Evolutionary conservation across 2,797 vertebrate genomes (phyloP), one percentile per base, ranked within the genome.

Genomic region (Gymnoscopelus microlampas): DNA sequence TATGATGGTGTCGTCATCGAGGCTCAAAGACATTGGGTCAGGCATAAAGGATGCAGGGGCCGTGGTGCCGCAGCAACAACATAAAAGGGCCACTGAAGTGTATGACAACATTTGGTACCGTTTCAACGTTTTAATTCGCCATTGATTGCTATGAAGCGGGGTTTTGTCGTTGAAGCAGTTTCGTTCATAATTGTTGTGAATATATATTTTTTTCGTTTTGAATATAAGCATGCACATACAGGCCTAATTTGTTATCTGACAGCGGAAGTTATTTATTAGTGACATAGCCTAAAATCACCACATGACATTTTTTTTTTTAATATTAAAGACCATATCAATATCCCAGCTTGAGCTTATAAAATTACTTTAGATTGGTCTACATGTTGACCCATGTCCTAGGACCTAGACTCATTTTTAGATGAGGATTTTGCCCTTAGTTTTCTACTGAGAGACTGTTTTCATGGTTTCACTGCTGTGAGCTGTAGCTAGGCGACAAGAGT

Each of bases 401-500:
- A 12, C 47, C 2, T 50, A 71, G 59, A 69, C 50, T 48, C 50
- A 70, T 78, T 77, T 7, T 74, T 64, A 59, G 66, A 29, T 67
- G 72, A 68, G 79, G 77, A 82, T 80, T 82, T 80, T 74, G 70
- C 60, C 71, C 66, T 66, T 63, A 13, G 60, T 81, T 78, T 66
- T 79, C 76, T 81, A 80, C 82, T 84, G 81, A 61, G 73, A 76
- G 80, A 44, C 9, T 65, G 74, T 70, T 86, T 44, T 79, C 80
- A 76, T 84, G 87, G 81, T 83, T 83, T 73, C 81, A 80, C 81
- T 81, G 81, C 89, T 90, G 83, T 87, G 86, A 85, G 87, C 86
- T 78, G 91, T 92, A 88, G 82, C 76, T 88, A 92, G 90, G 91
- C 91, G 90, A 91, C 90, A 81, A 85, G 74, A 86, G 23, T 57